These are phyloP conservation scores for Pyrrhosoma nymphula DNA, from an alignment of 2,888 invertebrate species.

Conservation along the genomic window DNA sequence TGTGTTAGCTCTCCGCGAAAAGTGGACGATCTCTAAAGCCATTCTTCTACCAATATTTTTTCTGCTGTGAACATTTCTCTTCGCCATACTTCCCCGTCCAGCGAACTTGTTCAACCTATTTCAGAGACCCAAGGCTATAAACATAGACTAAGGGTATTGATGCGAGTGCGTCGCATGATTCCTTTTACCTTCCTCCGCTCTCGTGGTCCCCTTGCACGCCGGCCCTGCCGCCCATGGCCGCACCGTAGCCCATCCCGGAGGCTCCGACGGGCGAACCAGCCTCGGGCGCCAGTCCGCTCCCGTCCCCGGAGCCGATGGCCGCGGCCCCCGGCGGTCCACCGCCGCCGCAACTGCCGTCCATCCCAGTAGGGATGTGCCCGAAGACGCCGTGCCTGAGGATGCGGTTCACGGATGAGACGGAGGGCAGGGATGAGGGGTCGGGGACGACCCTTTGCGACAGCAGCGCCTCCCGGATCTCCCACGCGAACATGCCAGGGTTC, in stretches of 20 bases:
- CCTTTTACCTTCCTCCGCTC: constrained; percentile 26
- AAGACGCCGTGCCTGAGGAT: constrained; percentile 88
- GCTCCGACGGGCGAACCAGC: constrained; percentile 73
- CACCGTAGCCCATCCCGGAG: constrained; percentile 76
- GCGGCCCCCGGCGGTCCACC: constrained; percentile 86
- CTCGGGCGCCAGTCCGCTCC: background rate
- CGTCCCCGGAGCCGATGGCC: constrained; percentile 71
- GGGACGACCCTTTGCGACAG: constrained; percentile 91
- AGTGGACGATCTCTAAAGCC: no score
- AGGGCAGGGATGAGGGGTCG: constrained; percentile 94
- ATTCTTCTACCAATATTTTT: no score
- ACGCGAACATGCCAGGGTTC: constrained; percentile 97
- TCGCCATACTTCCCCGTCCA: no score
- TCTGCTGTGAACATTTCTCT: no score
- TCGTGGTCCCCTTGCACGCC: constrained; percentile 40
- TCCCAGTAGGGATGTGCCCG: constrained; percentile 79
- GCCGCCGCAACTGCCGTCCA: constrained; percentile 74
- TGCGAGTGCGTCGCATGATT: no score
- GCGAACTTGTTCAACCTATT: no score
- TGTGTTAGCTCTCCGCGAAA: no score
- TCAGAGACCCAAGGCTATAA: no score
- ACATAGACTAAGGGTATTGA: no score
- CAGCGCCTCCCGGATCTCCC: constrained; percentile 96
- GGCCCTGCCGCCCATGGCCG: constrained; percentile 74
- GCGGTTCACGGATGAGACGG: constrained; percentile 96